A percentile compares a stretch with the other conserved stretches of the same genome.
These are phyloP conservation scores for Bellardia pandia DNA, from an alignment of 2,888 invertebrate genomes.

Conservation along the genomic window DNA sequence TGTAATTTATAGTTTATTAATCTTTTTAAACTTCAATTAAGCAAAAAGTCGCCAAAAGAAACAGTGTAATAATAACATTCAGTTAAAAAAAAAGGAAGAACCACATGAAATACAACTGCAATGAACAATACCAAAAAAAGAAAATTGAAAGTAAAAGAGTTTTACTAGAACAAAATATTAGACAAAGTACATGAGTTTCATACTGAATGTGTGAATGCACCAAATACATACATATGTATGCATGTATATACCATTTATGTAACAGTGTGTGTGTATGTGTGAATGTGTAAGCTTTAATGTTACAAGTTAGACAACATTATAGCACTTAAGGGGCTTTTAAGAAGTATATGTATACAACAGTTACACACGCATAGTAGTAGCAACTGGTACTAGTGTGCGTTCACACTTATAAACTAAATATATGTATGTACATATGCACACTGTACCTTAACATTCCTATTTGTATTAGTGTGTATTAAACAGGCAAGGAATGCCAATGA, in stretches of 20 bases:
- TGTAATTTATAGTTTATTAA: no score
- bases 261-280: slow-evolving; percentile 32
- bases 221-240: neutral
- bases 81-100: slow-evolving; percentile 23
- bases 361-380: neutral
- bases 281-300: slow-evolving; percentile 61
- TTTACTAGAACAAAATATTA: slow-evolving; percentile 50
- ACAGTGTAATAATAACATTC: slow-evolving; percentile 35
- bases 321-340: slow-evolving; percentile 71
- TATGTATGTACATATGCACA: neutral
- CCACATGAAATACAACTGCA: slow-evolving; percentile 34
- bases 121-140: slow-evolving; percentile 7
- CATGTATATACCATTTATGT: neutral
- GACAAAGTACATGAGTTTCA: slow-evolving; percentile 42
- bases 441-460: slow-evolving; percentile 15
- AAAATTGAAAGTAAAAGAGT: slow-evolving; percentile 50
- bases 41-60: neutral
- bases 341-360: slow-evolving; percentile 20
- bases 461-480: neutral
- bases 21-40: no score
- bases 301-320: slow-evolving; percentile 71
- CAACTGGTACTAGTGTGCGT: neutral
- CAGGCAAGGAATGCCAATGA: slow-evolving; percentile 9
- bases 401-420: slow-evolving; percentile 2
- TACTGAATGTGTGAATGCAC: slow-evolving; percentile 4